Evolutionary conservation across 2,797 vertebrate species (phyloP), one percentile per base, ranked within the genome.

Genomic region (Sternarchorhynchus goeldii): DNA sequence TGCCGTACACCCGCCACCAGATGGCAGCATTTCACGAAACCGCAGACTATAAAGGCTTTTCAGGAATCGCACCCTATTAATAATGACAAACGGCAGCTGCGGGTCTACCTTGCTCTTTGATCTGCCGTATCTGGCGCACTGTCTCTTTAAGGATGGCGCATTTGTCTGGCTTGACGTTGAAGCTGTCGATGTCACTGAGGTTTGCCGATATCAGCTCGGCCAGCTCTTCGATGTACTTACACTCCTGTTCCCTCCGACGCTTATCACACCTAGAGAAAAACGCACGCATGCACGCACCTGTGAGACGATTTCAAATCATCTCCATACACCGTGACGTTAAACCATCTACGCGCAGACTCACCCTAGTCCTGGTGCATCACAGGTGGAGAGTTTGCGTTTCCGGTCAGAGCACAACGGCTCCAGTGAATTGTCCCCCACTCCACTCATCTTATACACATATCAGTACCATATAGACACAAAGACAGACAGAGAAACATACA

Each of bases 131-230:
- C 91, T 99, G 98, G 83, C 96, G 95, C 87, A 99, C 98, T 0
- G 98, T 99, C 93, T 99, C 98, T 91, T 98, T 98, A 89, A 99
- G 93, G 89, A 99, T 99, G 85, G 96, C 97, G 89, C 98, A 99
- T 94, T 99, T 99, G 91, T 99, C 98, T 64, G 98, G 98, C 88
- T 99, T 99, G 87, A 99, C 98, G 87, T 99, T 99, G 93, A 99
- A 99, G 90, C 94, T 97, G 92, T 99, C 97, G 66, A 99, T 99
- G 92, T 98, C 97, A 66, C 97, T 96, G 85, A 99, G 94, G 92
- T 99, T 99, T 85, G 98, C 98, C 55, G 97, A 99, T 91, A 99
- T 99, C 88, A 99, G 94, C 86, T 99, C 98, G 62, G 98, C 98
- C 88, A 99, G 87, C 85, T 99, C 98, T 90, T 99, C 97, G 71